phyloP scores from a whole-genome alignment of 2,113 vertebrate species.

The Alligator mississippiensis region DNA sequence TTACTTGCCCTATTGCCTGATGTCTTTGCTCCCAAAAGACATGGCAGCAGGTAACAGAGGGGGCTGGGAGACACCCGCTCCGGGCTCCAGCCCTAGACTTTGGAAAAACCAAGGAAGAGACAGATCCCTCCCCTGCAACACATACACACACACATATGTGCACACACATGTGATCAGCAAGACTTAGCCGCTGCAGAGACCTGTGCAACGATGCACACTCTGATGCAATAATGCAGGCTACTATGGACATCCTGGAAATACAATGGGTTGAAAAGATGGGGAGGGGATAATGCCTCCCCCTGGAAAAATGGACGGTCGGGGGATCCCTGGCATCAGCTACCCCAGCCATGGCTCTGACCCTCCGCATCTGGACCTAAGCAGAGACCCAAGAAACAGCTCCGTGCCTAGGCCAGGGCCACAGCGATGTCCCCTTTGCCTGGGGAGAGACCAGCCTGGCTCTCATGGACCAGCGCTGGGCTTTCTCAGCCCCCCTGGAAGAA shows the following conservation, averaged over 20 bases:
- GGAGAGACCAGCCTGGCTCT: not conserved
- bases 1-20: not conserved
- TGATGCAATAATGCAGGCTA: no score
- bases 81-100: not conserved
- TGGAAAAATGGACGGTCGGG: not conserved
- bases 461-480: not conserved
- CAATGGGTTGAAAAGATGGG: not conserved
- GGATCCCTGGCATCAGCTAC: not conserved
- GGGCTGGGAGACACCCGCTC: not conserved
- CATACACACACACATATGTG: not conserved
- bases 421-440: no score
- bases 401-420: no score
- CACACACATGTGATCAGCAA: not conserved
- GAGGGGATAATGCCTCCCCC: not conserved
- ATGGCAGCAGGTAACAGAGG: not conserved
- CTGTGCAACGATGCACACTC: not conserved
- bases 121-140: no score
- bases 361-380: no score
- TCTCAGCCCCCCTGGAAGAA: not conserved
- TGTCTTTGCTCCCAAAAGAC: not conserved
- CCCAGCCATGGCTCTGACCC: no score
- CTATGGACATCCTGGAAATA: not conserved
- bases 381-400: no score
- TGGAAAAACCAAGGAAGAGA: not conserved
- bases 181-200: not conserved